Base-by-base conservation (phyloP, 2,797 vertebrate species). In the Cynodonichthys magdalenae region DNA sequence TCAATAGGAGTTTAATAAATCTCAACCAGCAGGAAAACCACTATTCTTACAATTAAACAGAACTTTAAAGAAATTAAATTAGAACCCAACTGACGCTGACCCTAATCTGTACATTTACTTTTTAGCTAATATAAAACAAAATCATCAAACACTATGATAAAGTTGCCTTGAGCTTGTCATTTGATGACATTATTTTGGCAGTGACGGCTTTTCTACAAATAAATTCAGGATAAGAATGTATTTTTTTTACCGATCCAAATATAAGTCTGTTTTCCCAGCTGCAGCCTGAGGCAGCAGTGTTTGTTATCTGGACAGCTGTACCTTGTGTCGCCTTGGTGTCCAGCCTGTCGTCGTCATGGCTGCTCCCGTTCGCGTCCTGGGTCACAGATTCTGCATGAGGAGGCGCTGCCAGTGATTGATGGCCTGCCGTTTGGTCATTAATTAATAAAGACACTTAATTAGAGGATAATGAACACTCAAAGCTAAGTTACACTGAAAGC, bases 291-390 rank as follows among this genome's bases (percentile, higher is more conserved):
- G 59, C 93, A 90, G 93, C 92, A 5, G 51, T 90, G 92, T 94
- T 90, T 87, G 90, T 90, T 87, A 86, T 91, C 90, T 90, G 90
- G 89, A 28, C 72, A 92, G 92, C 88, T 92, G 90, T 95, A 98
- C 97, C 97, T 98, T 96, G 96, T 95, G 91, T 94, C 89, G 80
- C 92, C 95, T 92, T 95, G 94, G 93, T 94, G 83, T 92, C 90
- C 89, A 85, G 79, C 79, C 87, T 81, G 86, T 62, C 85, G 87
- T 89, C 89, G 46, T 86, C 83, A 24, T 83, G 82, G 80, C 72
- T 81, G 80, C 77, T 96, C 92, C 92, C 95, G 86, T 98, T 96
- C 91, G 93, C 92, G 91, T 97, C 96, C 92, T 96, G 96, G 95
- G 94, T 96, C 94, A 95, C 90, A 83, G 95, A 93, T 75, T 98